Evolutionary conservation across 2,888 invertebrate species (phyloP), one percentile per base, ranked within the genome.

Genomic region (Orthosia incerta): DNA sequence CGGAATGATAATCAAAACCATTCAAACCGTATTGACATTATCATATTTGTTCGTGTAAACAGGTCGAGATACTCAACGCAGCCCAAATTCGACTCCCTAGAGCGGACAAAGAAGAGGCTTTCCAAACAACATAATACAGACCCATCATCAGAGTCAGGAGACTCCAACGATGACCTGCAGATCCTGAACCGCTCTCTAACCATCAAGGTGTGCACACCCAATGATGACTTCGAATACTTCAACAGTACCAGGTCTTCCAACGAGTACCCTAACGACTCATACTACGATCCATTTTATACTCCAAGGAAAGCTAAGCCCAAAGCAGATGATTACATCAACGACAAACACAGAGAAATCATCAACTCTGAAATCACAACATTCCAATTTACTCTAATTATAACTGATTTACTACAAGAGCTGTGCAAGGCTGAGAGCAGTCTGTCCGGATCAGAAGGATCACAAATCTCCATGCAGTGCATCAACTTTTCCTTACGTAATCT

Each of bases 141-240:
- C 11, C 90, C 84, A n/a, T 94, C 96, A 0, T 95, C 96, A 13
- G 96, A 96, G 45, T 94, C 96, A 0, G 95, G 89, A 3, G 95
- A 94, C 80, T 96, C 96, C 1, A 95, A 96, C 80, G 97, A 97
- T 48, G 96, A 96, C 76, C 93, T 97, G 26, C 96, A 97, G 61
- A 87, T 93, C 4, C 87, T 96, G 12, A 96, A 95, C 89, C 95
- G 96, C 26, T 97, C 97, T 0, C 92, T 97, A 71, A 94, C 96
- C 11, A 91, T 97, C 63, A 97, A 97, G 87, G 96, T 97, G 72
- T 93, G 95, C 75, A 85, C 97, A n/a, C 97, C 97, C 50, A 95
- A 95, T 63, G 97, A 97, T 91, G 97, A 97, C 88, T 97, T 97
- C 88, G 97, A 97, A 74, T 97, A 97, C 87, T 97, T 97, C 89